Evolutionary conservation across 2,888 invertebrate genomes (phyloP).

Genomic region (Lasioglossum calceatum): DNA sequence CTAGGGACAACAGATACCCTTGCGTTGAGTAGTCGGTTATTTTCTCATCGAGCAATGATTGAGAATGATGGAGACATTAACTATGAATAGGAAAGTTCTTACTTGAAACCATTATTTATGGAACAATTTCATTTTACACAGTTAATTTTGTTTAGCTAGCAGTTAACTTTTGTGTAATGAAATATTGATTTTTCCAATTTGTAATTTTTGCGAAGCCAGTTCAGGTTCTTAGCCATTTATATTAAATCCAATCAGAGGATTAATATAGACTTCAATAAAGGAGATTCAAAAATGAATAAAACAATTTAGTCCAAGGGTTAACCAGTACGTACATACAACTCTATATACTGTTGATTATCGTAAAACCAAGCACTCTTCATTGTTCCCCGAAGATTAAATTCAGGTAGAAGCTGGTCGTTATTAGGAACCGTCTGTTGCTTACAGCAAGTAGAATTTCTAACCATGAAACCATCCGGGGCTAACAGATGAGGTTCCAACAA

Average conservation of each 20-base stretch:
- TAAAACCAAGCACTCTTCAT: neutral
- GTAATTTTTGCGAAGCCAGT: no score
- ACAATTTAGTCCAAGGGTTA: neutral
- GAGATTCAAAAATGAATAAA: neutral
- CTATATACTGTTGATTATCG: neutral
- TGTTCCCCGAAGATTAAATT: neutral
- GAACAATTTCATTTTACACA: neutral
- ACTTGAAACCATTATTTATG: neutral
- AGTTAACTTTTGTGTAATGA: neutral
- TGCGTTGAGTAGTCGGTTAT: neutral
- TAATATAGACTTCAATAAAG: neutral
- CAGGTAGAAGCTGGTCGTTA: neutral
- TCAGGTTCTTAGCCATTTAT: neutral
- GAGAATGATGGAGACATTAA: neutral
- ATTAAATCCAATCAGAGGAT: neutral
- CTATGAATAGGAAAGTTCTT: neutral
- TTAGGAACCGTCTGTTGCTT: neutral
- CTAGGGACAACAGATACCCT: neutral
- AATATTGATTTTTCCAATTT: neutral
- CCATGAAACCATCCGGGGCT: neutral
- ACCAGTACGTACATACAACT: neutral
- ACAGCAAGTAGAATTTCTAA: neutral
- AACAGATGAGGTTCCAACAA: slow-evolving; percentile 20
- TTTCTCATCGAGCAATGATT: neutral
- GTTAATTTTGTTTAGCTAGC: no score